phyloP scores from a whole-genome alignment of 1,140 invertebrate species.

The Cotesia typhae region DNA sequence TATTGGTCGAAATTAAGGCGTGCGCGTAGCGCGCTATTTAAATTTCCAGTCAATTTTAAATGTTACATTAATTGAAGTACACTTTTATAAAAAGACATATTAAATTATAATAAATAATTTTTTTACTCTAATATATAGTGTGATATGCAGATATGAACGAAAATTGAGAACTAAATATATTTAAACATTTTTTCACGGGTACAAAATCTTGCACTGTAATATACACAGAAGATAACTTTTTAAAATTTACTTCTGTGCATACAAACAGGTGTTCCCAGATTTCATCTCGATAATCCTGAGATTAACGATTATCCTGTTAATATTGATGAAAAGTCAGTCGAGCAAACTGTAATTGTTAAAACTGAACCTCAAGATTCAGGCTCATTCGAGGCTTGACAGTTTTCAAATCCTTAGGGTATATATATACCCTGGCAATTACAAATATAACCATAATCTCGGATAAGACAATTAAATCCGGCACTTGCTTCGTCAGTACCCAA shows the following conservation, averaged over 20 bases:
- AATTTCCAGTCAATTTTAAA: too few species aligned
- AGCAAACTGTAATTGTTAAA: background rate
- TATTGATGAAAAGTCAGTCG: constrained; percentile 12
- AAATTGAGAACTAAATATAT: too few species aligned
- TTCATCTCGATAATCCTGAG: background rate
- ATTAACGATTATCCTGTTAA: constrained; percentile 35
- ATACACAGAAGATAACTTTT: background rate
- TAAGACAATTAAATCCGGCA: constrained; percentile 1
- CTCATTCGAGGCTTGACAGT: background rate
- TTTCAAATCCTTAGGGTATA: background rate
- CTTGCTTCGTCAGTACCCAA: background rate
- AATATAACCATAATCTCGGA: background rate
- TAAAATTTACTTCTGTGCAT: background rate
- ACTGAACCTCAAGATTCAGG: background rate
- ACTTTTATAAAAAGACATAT: too few species aligned
- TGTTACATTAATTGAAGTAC: too few species aligned
- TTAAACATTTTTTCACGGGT: too few species aligned
- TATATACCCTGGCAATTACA: too few species aligned
- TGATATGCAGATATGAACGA: too few species aligned
- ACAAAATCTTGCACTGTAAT: background rate
- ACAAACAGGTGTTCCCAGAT: constrained; percentile 10
- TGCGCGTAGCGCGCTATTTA: too few species aligned
- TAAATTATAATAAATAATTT: too few species aligned
- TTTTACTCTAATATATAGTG: too few species aligned
- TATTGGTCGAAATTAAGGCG: too few species aligned